Percentiles rank a stretch among this genome's conserved stretches.
Conservation (phyloP, 2,888 invertebrate genomes). For the Drosophila testacea region DNA sequence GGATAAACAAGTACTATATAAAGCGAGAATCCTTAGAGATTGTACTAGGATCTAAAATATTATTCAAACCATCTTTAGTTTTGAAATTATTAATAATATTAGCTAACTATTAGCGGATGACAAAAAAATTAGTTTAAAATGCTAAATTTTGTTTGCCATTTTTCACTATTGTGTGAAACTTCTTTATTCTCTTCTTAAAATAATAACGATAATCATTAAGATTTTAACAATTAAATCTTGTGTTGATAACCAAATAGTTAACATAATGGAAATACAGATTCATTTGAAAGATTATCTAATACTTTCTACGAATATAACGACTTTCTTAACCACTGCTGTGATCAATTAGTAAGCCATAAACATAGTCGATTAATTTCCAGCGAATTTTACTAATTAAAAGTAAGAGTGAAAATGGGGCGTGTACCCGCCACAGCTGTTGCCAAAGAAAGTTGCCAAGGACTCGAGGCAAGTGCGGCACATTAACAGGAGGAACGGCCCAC, state of each 20-base stretch:
- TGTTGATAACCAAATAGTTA: not conserved
- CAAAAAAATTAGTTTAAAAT: no score
- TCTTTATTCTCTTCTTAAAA: not conserved
- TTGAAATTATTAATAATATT: not conserved
- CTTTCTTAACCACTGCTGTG: not conserved
- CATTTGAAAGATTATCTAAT: not conserved
- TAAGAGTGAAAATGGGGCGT: constrained; percentile 61
- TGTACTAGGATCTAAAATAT: not conserved
- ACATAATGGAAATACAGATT: not conserved
- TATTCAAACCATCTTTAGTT: not conserved
- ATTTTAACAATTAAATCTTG: not conserved
- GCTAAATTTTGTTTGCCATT: not conserved
- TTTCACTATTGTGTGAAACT: not conserved
- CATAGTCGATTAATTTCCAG: constrained; percentile 37
- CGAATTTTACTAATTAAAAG: constrained; percentile 56
- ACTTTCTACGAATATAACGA: not conserved
- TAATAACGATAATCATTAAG: no score
- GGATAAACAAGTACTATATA: not conserved
- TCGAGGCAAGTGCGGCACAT: constrained; percentile 61
- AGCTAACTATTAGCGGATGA: no score
- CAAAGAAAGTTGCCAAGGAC: constrained; percentile 56
- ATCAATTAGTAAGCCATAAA: constrained; percentile 47
- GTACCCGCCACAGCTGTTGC: constrained; percentile 47
- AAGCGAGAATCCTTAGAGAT: not conserved
- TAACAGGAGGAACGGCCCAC: constrained; percentile 63